These are phyloP conservation scores for Alcedo quadribrachys DNA, from an alignment of 2,797 vertebrate genomes.

Conservation along the genomic window DNA sequence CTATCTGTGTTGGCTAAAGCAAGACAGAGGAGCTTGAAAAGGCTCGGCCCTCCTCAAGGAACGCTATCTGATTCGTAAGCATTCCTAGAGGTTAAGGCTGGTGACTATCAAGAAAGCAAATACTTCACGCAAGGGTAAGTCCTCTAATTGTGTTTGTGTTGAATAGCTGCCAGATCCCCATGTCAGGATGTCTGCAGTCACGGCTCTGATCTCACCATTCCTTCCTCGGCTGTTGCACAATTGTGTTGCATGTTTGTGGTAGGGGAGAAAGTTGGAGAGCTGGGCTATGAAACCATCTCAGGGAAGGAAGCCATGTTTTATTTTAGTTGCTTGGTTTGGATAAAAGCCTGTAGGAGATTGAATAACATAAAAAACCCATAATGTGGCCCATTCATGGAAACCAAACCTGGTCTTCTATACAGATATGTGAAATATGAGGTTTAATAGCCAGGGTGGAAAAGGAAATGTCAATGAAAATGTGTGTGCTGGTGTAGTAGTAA, in stretches of 20 bases:
- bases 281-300: slow-evolving; percentile 55
- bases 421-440: slow-evolving; percentile 40
- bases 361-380: slow-evolving; percentile 33
- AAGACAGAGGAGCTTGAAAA: slow-evolving; percentile 38
- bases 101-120: slow-evolving; percentile 75
- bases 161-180: slow-evolving; percentile 82
- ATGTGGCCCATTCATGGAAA: neutral
- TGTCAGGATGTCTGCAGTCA: slow-evolving; percentile 79
- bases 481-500: neutral
- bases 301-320: slow-evolving; percentile 68
- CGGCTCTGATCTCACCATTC: slow-evolving; percentile 75
- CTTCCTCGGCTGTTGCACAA: slow-evolving; percentile 62
- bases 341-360: slow-evolving; percentile 62
- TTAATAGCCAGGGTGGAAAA: slow-evolving; percentile 20
- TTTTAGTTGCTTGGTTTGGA: slow-evolving; percentile 74
- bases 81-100: slow-evolving; percentile 78
- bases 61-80: slow-evolving; percentile 57
- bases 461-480: slow-evolving; percentile 19
- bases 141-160: slow-evolving; percentile 83
- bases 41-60: slow-evolving; percentile 34
- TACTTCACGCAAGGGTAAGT: slow-evolving; percentile 84
- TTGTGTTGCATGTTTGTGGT: slow-evolving; percentile 71
- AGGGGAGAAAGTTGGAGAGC: slow-evolving; percentile 55
- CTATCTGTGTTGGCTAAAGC: slow-evolving; percentile 31
- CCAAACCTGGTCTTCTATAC: slow-evolving; percentile 14